Conservation (phyloP, 92 coral and sea anemone genomes). For the Actinernus sp. region DNA sequence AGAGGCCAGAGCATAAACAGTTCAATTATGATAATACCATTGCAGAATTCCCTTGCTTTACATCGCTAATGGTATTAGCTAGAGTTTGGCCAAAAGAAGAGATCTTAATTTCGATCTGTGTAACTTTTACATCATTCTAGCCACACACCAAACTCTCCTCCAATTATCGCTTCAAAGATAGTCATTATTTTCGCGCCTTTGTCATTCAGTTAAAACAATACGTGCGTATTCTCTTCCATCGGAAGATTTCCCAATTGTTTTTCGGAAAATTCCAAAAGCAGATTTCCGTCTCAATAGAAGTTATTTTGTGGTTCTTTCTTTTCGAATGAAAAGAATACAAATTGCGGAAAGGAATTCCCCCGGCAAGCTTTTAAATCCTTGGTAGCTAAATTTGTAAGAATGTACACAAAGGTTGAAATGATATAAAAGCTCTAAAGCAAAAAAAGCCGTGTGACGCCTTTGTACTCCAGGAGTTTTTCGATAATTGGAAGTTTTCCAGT, state of each 20-base stretch:
- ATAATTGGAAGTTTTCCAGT: too few relatives aligned
- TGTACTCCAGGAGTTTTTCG: too few relatives aligned
- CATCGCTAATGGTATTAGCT: slow-evolving; percentile 24
- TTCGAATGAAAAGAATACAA: slow-evolving; percentile 21
- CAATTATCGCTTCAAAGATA: slow-evolving; percentile 22
- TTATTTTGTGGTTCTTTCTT: slow-evolving; percentile 30
- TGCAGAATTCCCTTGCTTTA: slow-evolving; percentile 18
- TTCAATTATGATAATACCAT: slow-evolving; percentile 15
- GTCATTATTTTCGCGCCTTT: slow-evolving; percentile 2
- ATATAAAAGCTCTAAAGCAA: too few relatives aligned
- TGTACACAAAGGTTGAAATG: too few relatives aligned
- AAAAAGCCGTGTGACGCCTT: too few relatives aligned
- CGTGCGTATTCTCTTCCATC: not conserved
- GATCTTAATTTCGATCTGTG: too few relatives aligned
- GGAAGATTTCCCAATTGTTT: slow-evolving; percentile 43
- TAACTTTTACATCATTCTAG: not conserved
- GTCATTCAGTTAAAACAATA: not conserved
- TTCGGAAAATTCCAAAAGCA: slow-evolving; percentile 41
- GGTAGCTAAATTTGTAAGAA: too few relatives aligned
- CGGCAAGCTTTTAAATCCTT: too few relatives aligned
- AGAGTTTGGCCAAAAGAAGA: slow-evolving; percentile 31
- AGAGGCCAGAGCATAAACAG: slow-evolving; percentile 12
- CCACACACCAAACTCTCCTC: not conserved
- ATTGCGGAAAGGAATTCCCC: not conserved
- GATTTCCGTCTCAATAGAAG: slow-evolving; percentile 22